Evolutionary conservation across 2,888 invertebrate species (phyloP).

Genomic region (Itoplectis maculator): DNA sequence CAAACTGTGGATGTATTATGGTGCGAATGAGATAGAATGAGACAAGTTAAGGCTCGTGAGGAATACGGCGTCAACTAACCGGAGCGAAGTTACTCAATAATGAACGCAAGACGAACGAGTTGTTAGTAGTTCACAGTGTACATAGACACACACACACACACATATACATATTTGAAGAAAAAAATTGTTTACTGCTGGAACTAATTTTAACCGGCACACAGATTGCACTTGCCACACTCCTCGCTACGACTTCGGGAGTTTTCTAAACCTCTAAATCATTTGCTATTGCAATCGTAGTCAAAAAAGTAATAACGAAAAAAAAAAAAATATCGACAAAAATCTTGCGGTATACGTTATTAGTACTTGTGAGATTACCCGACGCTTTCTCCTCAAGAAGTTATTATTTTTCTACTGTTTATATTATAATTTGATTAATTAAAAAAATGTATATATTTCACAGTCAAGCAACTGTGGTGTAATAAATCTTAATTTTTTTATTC

Average conservation of each 20-base stretch:
- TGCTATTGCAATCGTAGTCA: conserved; percentile 16
- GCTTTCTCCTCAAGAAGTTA: background rate
- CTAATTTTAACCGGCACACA: conserved; percentile 46
- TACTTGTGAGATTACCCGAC: background rate
- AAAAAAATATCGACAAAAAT: background rate
- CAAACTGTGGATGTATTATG: background rate
- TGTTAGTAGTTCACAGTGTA: background rate
- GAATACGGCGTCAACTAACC: conserved; percentile 37
- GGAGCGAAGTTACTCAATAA: conserved; percentile 59
- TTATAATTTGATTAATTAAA: background rate
- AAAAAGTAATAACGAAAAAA: background rate
- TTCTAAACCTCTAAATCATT: conserved; percentile 20
- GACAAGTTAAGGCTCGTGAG: background rate
- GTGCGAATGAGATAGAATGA: background rate
- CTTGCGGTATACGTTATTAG: too few species aligned
- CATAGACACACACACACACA: background rate
- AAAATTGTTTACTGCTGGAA: conserved; percentile 45
- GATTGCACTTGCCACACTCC: conserved; percentile 54
- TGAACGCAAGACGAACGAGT: conserved; percentile 31
- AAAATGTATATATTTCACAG: background rate
- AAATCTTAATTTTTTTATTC: too few species aligned
- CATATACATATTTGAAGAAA: conserved; percentile 17
- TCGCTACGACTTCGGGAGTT: conserved; percentile 4
- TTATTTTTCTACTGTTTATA: background rate
- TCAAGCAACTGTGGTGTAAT: background rate